Evolutionary conservation across 2,113 vertebrate genomes (phyloP), one percentile per base, ranked within the genome.

Genomic region (Paradisaea rubra): DNA sequence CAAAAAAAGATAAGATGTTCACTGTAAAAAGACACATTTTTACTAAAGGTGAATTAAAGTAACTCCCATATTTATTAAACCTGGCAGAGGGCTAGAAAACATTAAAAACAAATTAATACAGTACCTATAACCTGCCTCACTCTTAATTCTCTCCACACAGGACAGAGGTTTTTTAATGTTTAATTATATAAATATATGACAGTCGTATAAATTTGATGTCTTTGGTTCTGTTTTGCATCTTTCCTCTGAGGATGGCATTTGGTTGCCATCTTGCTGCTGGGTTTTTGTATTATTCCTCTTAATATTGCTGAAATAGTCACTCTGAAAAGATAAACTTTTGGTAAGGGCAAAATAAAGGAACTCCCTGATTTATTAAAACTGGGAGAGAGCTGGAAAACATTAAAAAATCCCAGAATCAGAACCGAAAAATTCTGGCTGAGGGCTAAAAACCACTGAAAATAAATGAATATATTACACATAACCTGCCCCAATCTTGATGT

Each of bases 1-100:
- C 23, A 19, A 39, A 45, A 64, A 6, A 1, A 2, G 1, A 7
- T 8, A 13, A 39, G 14, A 7, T 39, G 6, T 2, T 30, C 3
- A 1, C 7, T 39, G 17, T 21, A 18, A 17, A 45, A 59, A 21
- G 10, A 11, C 25, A n/a, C 0, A 4, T 52, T 52, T 59, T 66
- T 20, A 15, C 4, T 45, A 2, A 39, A 16, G 13, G 11, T 18
- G 27, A 45, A 60, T 30, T 52, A 8, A 52, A 73, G 15, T 39
- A 23, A n/a, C 33, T 45, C 10, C 7, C 5, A 0, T 37, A 1
- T 53, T 45, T 39, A 8, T 66, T 53, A 35, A 56, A 13, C 17
- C 1, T 33, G 21, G 7, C 33, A 31, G 24, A 37, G 15, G 15
- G 3, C 9, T 59, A 17, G 15, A 45, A 66, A 73, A 44, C 11